Evolutionary conservation across 2,888 invertebrate species (phyloP).

Genomic region (Pandemis corylana): DNA sequence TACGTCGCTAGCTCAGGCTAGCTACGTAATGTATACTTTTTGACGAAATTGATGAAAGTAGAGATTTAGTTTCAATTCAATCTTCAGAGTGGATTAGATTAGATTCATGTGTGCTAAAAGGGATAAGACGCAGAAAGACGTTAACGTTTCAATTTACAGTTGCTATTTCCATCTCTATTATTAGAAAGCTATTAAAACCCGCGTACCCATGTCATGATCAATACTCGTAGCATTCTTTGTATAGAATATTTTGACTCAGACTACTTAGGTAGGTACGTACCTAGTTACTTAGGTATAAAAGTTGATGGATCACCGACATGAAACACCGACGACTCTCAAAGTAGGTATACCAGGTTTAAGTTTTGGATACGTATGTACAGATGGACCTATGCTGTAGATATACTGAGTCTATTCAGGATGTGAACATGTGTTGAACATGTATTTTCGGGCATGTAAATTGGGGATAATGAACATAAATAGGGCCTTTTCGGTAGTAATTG

Average conservation of each 20-base stretch:
- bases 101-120: neutral
- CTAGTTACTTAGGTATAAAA: neutral
- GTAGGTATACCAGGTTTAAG: neutral
- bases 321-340: neutral
- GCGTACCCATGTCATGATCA: too few species aligned
- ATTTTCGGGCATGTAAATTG: neutral
- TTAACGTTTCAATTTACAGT: neutral
- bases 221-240: too few species aligned
- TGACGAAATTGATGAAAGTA: neutral
- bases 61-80: constrained; percentile 4
- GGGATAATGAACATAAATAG: neutral
- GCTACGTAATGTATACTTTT: neutral
- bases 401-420: too few species aligned
- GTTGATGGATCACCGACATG: neutral
- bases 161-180: neutral
- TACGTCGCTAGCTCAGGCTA: neutral
- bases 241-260: too few species aligned
- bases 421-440: too few species aligned
- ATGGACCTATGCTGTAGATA: too few species aligned
- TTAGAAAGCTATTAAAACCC: neutral
- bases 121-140: neutral
- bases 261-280: neutral
- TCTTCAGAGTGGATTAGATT: neutral
- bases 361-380: neutral
- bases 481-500: neutral